A percentile compares a stretch with the other conserved stretches of the same genome.
These are phyloP conservation scores for Macropis europaea DNA, from an alignment of 2,888 invertebrate genomes.

Conservation along the genomic window DNA sequence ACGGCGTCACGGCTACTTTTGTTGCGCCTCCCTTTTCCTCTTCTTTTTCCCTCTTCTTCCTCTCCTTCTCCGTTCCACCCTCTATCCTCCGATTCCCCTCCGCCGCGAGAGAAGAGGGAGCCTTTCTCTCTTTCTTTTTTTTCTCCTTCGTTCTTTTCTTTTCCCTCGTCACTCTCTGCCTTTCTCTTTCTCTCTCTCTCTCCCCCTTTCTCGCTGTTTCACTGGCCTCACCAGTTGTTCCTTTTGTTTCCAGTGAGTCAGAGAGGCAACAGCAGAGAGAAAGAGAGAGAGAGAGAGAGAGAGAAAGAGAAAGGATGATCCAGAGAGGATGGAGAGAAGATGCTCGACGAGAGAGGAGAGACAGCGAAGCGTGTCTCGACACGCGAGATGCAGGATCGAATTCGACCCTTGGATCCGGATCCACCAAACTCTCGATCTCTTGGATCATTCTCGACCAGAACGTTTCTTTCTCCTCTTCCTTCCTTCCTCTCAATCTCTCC, in stretches of 20 bases:
- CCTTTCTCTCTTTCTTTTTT: slow-evolving; percentile 20
- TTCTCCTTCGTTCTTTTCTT: slow-evolving; percentile 26
- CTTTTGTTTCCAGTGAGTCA: slow-evolving; percentile 58
- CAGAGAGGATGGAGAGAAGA: slow-evolving; percentile 24
- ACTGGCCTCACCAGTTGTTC: slow-evolving; percentile 43
- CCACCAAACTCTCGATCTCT: slow-evolving; percentile 66
- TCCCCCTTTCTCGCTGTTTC: slow-evolving; percentile 5
- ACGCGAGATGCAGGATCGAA: slow-evolving; percentile 73
- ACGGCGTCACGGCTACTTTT: slow-evolving; percentile 69
- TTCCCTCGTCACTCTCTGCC: slow-evolving; percentile 13
- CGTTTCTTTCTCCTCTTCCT: slow-evolving; percentile 22
- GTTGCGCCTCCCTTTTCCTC: slow-evolving; percentile 60
- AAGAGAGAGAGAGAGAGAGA: slow-evolving; percentile 10
- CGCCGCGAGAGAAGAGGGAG: not conserved
- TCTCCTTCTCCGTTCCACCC: slow-evolving; percentile 41
- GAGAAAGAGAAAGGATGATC: slow-evolving; percentile 14
- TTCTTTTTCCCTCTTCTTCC: slow-evolving; percentile 26
- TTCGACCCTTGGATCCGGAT: slow-evolving; percentile 65
- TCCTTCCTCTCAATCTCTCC: slow-evolving; percentile 18
- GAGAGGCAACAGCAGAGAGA: slow-evolving; percentile 26
- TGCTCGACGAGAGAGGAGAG: slow-evolving; percentile 47
- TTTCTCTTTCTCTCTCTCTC: not conserved
- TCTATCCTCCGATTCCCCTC: slow-evolving; percentile 21
- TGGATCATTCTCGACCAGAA: slow-evolving; percentile 56
- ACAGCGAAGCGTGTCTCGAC: slow-evolving; percentile 74